Evolutionary conservation across 2,797 vertebrate species (phyloP).

Genomic region (Rhinella marina): DNA sequence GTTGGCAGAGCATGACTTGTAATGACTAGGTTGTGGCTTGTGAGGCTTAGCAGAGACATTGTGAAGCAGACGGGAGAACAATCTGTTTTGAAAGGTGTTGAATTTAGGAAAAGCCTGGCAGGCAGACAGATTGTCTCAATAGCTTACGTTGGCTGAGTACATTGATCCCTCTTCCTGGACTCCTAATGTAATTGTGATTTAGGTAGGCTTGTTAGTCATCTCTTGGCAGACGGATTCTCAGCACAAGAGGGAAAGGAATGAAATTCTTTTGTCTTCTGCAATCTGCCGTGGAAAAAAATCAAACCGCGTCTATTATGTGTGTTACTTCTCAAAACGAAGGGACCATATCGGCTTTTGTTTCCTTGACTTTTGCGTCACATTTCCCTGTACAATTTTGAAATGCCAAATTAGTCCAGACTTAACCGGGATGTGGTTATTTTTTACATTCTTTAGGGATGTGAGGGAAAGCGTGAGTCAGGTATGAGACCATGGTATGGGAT

Average conservation of each 20-base stretch:
- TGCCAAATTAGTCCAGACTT: neutral
- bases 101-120: slow-evolving; percentile 65
- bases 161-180: slow-evolving; percentile 65
- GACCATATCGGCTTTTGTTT: slow-evolving; percentile 6
- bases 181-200: slow-evolving; percentile 65
- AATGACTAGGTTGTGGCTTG: slow-evolving; percentile 55
- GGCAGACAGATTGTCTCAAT: slow-evolving; percentile 67
- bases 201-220: slow-evolving; percentile 60
- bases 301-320: slow-evolving; percentile 3
- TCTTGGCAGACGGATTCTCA: slow-evolving; percentile 49
- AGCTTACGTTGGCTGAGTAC: slow-evolving; percentile 63
- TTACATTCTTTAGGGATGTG: slow-evolving; percentile 25
- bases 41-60: slow-evolving; percentile 62
- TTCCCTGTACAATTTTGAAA: neutral
- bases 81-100: slow-evolving; percentile 64
- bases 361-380: neutral
- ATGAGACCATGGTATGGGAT: neutral
- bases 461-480: neutral
- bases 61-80: slow-evolving; percentile 65
- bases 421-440: slow-evolving; percentile 42
- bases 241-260: neutral
- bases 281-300: slow-evolving; percentile 40
- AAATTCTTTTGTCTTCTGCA: slow-evolving; percentile 43
- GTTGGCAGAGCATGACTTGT: slow-evolving; percentile 34
- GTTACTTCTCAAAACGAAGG: neutral